Evolutionary conservation across 1,140 invertebrate species (phyloP).

Genomic region (Drosophila cardini): DNA sequence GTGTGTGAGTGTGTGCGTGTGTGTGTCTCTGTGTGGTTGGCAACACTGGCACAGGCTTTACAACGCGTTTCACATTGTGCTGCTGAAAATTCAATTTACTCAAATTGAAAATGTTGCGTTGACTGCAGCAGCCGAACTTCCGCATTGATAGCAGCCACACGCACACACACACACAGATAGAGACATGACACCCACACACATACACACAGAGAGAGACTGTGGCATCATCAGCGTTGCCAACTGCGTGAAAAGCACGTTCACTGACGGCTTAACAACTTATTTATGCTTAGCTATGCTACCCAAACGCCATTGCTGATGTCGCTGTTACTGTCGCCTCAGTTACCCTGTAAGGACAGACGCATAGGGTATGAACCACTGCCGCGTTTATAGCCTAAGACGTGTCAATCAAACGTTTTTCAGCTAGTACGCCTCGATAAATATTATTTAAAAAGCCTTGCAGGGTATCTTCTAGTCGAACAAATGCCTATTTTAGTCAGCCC

Average conservation of each 20-base stretch:
- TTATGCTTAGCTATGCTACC: constrained; percentile 69
- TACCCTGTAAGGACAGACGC: constrained; percentile 6
- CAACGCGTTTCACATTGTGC: constrained; percentile 7
- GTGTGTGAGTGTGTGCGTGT: not conserved
- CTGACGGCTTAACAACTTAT: constrained; percentile 80
- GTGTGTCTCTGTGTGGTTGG: constrained; percentile 29
- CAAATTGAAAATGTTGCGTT: constrained; percentile 72
- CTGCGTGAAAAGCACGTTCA: constrained; percentile 71
- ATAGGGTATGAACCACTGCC: not conserved
- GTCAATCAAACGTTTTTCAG: too few species aligned
- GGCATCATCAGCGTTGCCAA: constrained; percentile 54
- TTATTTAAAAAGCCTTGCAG: not conserved
- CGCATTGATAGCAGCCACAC: constrained; percentile 69
- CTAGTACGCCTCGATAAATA: not conserved
- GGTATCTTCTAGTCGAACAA: not conserved
- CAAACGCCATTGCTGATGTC: constrained; percentile 14
- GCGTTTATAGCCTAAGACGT: too few species aligned
- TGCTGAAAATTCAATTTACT: constrained; percentile 73
- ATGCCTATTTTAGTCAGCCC: too few species aligned
- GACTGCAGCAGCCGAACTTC: constrained; percentile 56
- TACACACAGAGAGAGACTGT: constrained; percentile 7
- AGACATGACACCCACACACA: constrained; percentile 3
- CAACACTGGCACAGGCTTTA: constrained; percentile 45
- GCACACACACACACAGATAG: constrained; percentile 4
- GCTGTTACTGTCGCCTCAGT: constrained; percentile 8